Conservation (phyloP, 1,140 invertebrate species). For the Leptinotarsa defecta region DNA sequence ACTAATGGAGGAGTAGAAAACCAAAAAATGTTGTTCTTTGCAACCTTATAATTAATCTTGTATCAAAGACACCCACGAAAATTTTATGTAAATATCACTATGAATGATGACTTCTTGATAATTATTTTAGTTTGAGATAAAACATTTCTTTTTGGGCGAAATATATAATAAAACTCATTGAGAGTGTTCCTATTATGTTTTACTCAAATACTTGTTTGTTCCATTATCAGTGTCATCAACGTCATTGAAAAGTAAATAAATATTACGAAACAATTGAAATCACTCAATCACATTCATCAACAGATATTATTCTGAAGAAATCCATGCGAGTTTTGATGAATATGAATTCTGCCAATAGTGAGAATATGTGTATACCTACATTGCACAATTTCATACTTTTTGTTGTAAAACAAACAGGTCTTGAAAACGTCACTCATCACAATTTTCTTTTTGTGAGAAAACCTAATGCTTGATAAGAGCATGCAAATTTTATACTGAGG, state of each 20-base stretch:
- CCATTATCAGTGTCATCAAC: neutral
- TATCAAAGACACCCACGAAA: no score
- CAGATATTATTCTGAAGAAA: neutral
- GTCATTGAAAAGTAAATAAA: neutral
- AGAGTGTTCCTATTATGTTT: no score
- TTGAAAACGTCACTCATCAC: neutral
- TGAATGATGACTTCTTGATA: no score
- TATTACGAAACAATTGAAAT: neutral
- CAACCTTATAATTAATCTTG: no score
- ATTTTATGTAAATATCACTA: no score
- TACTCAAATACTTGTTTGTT: neutral
- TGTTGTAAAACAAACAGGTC: conserved; percentile 1
- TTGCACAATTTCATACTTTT: conserved; percentile 2
- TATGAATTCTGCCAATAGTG: neutral
- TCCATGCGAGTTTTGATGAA: neutral
- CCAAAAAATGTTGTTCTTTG: no score
- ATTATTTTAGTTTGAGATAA: no score
- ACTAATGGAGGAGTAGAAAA: no score
- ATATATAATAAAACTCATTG: no score
- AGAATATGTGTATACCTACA: neutral
- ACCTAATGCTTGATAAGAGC: neutral
- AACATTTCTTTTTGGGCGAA: no score
- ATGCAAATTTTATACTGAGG: neutral
- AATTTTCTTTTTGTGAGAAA: neutral
- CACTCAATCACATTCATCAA: neutral